phyloP scores from a whole-genome alignment of 2,113 vertebrate species.

The Tetrao urogallus region DNA sequence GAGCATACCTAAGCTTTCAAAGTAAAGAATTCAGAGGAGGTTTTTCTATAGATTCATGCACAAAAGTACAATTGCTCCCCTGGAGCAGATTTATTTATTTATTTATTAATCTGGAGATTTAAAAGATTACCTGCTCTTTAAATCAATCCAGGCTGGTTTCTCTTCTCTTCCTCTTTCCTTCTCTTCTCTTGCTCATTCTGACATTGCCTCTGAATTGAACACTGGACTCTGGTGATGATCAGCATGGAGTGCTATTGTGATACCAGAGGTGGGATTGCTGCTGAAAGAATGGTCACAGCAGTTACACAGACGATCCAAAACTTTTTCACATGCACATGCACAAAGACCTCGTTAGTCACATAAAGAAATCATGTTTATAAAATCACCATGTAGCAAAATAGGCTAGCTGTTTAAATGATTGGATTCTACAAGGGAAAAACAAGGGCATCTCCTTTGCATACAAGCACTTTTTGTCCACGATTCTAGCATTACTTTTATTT shows the following conservation, averaged over 20 bases:
- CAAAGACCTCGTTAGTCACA: not conserved
- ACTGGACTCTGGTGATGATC: not conserved
- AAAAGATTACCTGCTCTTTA: conserved; percentile 16
- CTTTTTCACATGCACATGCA: not conserved
- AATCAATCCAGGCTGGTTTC: conserved; percentile 17
- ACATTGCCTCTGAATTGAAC: not conserved
- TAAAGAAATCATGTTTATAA: not conserved
- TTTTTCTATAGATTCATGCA: conserved; percentile 18
- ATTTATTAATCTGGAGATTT: not conserved
- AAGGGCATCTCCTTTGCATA: not conserved
- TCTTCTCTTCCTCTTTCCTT: not conserved
- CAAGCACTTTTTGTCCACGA: not conserved
- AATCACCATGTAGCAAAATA: not conserved
- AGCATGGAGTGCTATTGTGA: not conserved
- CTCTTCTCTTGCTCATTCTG: not conserved
- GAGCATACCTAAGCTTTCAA: conserved; percentile 6
- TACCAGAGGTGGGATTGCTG: not conserved
- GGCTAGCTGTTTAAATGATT: not conserved
- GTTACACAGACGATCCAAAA: not conserved
- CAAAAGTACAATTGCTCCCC: conserved; percentile 31
- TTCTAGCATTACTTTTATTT: not conserved
- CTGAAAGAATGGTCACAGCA: not conserved
- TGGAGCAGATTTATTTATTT: not conserved
- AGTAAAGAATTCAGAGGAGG: conserved; percentile 18
- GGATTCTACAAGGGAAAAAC: not conserved